phyloP scores from a whole-genome alignment of 2,113 vertebrate genomes.

The Tupaia chinensis region DNA sequence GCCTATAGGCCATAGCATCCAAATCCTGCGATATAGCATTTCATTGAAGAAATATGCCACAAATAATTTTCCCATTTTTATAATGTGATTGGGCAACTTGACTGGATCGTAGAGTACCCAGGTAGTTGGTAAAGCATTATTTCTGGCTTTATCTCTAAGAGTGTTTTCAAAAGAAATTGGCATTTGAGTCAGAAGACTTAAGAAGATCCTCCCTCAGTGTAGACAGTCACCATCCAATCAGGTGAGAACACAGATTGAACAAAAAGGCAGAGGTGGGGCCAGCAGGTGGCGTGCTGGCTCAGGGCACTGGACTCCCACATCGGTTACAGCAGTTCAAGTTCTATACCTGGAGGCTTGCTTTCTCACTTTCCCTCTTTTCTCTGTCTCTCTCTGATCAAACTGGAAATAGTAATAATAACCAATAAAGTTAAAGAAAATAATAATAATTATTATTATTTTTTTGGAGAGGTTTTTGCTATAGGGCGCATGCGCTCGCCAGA shows the following conservation, averaged over 20 bases:
- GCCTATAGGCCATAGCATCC: not conserved
- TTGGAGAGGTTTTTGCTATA: too few species aligned
- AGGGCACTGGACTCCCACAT: too few species aligned
- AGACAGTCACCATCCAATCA: not conserved
- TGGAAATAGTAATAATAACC: too few species aligned
- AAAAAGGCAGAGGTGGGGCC: not conserved
- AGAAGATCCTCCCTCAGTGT: not conserved
- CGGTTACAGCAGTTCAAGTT: too few species aligned
- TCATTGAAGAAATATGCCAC: not conserved
- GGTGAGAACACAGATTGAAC: not conserved
- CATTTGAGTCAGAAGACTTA: not conserved
- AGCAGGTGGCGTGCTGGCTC: too few species aligned
- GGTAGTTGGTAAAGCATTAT: not conserved
- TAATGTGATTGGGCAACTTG: not conserved
- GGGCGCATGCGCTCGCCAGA: too few species aligned
- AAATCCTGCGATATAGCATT: not conserved
- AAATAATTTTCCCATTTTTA: not conserved
- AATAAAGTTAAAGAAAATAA: too few species aligned
- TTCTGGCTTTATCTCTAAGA: not conserved
- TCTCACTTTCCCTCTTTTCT: too few species aligned
- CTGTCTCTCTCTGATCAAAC: too few species aligned
- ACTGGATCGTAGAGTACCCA: too few species aligned
- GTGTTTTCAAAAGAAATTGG: not conserved
- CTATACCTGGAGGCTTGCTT: too few species aligned
- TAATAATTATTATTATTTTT: too few species aligned